These are phyloP conservation scores for Eulemur macaco DNA, from an alignment of 2,113 vertebrate species.

Conservation along the genomic window DNA sequence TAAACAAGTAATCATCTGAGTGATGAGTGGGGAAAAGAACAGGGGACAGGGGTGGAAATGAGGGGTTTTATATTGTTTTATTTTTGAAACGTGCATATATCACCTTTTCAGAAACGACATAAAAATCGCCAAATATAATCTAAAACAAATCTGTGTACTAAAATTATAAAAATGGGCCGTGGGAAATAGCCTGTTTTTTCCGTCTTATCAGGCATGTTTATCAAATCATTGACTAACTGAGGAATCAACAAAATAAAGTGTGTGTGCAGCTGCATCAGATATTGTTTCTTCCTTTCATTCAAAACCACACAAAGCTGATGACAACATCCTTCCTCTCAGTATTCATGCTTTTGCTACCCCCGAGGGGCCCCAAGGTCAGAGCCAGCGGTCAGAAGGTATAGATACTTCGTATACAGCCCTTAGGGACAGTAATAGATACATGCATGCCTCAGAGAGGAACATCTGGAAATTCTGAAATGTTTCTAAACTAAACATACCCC, in stretches of 20 bases:
- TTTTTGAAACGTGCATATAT: neutral
- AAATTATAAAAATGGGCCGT: neutral
- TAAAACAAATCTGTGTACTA: neutral
- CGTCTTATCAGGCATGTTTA: neutral
- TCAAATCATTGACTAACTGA: neutral
- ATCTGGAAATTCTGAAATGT: neutral
- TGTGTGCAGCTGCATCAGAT: too few species aligned
- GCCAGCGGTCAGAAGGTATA: neutral
- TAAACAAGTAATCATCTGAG: neutral
- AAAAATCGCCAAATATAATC: neutral
- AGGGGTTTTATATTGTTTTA: neutral
- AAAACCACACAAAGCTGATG: neutral
- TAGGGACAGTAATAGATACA: rapidly evolving
- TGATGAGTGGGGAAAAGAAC: neutral
- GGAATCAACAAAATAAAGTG: neutral
- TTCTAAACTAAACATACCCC: neutral
- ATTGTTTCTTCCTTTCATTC: neutral
- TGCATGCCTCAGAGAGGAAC: neutral
- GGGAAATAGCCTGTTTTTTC: neutral
- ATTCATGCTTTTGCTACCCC: rapidly evolving
- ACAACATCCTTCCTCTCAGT: rapidly evolving
- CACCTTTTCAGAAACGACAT: neutral
- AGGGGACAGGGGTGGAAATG: neutral
- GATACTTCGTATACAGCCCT: rapidly evolving
- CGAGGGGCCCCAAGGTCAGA: too few species aligned